Conservation (phyloP, 2,797 vertebrate species). For the Chiroxiphia lanceolata region DNA sequence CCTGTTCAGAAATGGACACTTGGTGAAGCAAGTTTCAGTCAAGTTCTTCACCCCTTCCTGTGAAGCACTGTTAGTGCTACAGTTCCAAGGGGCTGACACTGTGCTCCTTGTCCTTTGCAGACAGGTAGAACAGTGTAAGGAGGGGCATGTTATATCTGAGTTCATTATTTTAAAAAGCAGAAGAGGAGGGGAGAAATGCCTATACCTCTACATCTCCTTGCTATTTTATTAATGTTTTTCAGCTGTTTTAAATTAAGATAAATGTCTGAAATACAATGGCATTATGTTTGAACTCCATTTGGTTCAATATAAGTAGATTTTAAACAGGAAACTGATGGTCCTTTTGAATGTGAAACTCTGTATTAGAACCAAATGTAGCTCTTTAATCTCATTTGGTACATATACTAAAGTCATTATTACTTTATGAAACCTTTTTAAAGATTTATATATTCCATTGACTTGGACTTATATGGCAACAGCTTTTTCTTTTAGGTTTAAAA, state of each 20-base stretch:
- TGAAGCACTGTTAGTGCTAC: accelerated
- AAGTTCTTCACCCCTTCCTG: background rate
- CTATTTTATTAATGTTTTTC: slow-evolving; percentile 55
- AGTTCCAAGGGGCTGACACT: background rate
- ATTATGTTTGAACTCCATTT: slow-evolving; percentile 66
- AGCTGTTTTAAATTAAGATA: slow-evolving; percentile 64
- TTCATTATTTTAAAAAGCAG: background rate
- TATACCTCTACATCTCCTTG: slow-evolving; percentile 16
- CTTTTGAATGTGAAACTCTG: slow-evolving; percentile 67
- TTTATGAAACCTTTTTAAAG: slow-evolving; percentile 68
- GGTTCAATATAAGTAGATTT: slow-evolving; percentile 58
- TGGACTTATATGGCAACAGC: slow-evolving; percentile 46
- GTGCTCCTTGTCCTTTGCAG: background rate
- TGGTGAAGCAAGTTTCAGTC: background rate
- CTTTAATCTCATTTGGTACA: slow-evolving; percentile 67
- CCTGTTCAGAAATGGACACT: background rate
- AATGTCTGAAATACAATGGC: slow-evolving; percentile 64
- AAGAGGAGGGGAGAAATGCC: background rate
- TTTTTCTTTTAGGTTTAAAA: slow-evolving; percentile 61
- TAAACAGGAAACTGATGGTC: slow-evolving; percentile 55
- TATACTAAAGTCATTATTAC: slow-evolving; percentile 71
- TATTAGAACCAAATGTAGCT: slow-evolving; percentile 65
- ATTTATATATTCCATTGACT: slow-evolving; percentile 63
- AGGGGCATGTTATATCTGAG: background rate
- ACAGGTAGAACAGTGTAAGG: background rate